Conservation (phyloP, 2,888 invertebrate species). For the Ceratothoa steindachneri region DNA sequence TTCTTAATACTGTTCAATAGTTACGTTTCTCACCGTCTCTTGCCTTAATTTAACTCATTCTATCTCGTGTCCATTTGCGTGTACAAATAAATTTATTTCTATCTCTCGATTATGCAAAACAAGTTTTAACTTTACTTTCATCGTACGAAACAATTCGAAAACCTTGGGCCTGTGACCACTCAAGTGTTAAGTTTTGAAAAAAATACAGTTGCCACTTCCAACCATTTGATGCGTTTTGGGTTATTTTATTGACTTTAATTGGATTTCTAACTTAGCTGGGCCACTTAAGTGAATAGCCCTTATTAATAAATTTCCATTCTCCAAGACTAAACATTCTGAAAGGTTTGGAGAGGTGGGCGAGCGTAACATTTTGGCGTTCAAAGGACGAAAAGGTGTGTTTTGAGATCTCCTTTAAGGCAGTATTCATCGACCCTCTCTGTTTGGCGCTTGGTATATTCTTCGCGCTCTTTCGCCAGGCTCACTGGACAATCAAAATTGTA, state of each 20-base stretch:
- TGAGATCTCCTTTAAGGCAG: conserved; percentile 5
- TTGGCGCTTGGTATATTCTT: not conserved
- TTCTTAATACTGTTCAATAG: no score
- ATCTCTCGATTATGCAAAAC: not conserved
- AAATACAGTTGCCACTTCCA: not conserved
- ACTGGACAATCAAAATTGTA: not conserved
- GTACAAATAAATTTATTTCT: not conserved
- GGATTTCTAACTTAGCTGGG: no score
- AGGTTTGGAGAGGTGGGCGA: not conserved
- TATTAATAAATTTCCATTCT: no score
- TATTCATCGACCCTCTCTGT: conserved; percentile 3
- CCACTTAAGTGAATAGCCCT: no score
- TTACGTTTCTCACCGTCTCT: no score
- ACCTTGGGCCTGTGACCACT: not conserved
- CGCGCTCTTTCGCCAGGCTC: not conserved
- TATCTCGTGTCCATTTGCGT: no score
- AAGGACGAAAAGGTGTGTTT: not conserved
- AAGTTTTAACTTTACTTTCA: not conserved
- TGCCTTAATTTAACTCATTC: no score
- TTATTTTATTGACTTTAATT: not conserved
- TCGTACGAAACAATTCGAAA: not conserved
- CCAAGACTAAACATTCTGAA: no score
- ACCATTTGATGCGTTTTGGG: not conserved
- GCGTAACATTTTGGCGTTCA: not conserved
- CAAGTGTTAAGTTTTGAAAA: not conserved